phyloP scores from a whole-genome alignment of 2,113 vertebrate species.

The Pandion haliaetus region DNA sequence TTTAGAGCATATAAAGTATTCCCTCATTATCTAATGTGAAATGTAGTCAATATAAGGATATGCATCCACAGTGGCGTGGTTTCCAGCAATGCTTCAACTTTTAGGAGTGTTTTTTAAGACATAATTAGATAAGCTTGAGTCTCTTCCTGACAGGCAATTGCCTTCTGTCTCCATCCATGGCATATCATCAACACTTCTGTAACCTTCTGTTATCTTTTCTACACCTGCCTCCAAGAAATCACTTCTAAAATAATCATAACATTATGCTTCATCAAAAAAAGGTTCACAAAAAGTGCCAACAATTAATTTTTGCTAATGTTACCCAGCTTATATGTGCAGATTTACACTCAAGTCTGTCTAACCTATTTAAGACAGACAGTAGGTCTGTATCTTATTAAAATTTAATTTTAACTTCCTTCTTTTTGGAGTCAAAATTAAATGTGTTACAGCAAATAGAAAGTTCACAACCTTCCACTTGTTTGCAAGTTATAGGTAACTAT shows the following conservation, averaged over 20 bases:
- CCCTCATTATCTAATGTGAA: not conserved
- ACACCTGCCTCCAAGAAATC: not conserved
- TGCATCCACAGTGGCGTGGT: fast-evolving
- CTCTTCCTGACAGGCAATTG: not conserved
- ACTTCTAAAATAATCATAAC: not conserved
- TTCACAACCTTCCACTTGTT: not conserved
- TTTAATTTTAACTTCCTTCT: not conserved
- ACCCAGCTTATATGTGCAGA: not conserved
- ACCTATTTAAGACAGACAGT: not conserved
- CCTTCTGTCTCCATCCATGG: not conserved
- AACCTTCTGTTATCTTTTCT: not conserved
- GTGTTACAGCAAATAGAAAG: not conserved
- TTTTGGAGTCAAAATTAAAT: not conserved
- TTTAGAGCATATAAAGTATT: not conserved
- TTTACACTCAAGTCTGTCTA: not conserved
- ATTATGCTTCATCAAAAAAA: not conserved
- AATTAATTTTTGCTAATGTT: not conserved
- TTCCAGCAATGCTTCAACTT: not conserved
- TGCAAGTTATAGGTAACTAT: not conserved
- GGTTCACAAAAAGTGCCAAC: not conserved
- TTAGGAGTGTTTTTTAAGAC: not conserved
- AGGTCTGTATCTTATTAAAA: not conserved
- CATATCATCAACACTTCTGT: not conserved
- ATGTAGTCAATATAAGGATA: not conserved
- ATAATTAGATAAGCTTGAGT: not conserved